Base-by-base conservation (phyloP, 2,888 invertebrate species). In the Hydriomena furcata region DNA sequence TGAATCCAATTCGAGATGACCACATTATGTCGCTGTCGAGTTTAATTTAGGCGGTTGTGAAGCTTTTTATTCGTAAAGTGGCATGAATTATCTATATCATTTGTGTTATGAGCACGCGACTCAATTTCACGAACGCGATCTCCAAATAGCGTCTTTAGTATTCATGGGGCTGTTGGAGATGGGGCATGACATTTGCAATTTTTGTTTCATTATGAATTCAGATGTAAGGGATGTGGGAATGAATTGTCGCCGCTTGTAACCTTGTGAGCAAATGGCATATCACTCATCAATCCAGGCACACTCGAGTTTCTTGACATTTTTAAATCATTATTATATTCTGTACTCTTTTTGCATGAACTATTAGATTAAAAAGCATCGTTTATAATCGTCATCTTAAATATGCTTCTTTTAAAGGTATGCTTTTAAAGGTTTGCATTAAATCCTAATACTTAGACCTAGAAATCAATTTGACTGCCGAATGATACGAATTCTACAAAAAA, bases 191-290 rank as follows among this genome's bases (percentile, higher is more conserved):
- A 84, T 88, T 87, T 84, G 85, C 84, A 86, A 88, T 87, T 87
- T 87, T 89, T 87, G 86, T 86, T 83, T 86, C 85, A 86, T 89
- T 87, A 88, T 77, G 76, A 84, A 85, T 89, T 88, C 83, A 85
- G 83, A 80, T 82, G 79, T 82, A 79, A 82, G 79, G 79, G 82
- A 82, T 79, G 84, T 79, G 75, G 73, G 73, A 74, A 81, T 79
- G 81, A 82, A 80, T 82, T 77, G 74, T 71, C 68, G 68, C 67
- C 28, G 12, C 32, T 23, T 32, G 66, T 38, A 43, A 52, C 35
- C 60, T 45, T 53, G 45, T 57, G 32, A 43, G 47, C 23, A 32
- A 21, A 45, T 37, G 20, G 31, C 42, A 37, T 37, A 31, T 56
- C 41, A 44, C 55, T 44, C 56, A 52, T 45, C 52, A 50, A 58